Evolutionary conservation across 2,797 vertebrate genomes (phyloP).

Genomic region (Dendrocincla tyrannina): DNA sequence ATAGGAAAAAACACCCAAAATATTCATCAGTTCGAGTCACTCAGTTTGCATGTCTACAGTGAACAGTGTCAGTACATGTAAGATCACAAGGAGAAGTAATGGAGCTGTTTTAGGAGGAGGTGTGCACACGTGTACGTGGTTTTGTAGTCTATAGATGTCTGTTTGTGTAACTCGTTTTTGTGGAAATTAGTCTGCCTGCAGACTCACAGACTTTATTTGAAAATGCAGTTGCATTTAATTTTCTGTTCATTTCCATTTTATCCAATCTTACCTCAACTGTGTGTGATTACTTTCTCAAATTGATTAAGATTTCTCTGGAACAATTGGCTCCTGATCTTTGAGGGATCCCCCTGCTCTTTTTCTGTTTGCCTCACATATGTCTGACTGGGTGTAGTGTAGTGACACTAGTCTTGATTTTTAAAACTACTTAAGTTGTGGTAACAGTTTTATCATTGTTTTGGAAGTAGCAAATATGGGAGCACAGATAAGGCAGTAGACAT

Average conservation of each 20-base stretch:
- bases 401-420: not conserved
- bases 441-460: not conserved
- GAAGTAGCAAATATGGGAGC: not conserved
- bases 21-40: not conserved
- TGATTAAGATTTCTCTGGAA: not conserved
- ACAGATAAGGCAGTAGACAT: not conserved
- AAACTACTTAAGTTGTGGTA: not conserved
- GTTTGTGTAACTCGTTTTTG: not conserved
- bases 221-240: not conserved
- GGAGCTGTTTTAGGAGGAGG: not conserved
- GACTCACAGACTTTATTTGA: not conserved
- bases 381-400: not conserved
- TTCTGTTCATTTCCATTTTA: not conserved
- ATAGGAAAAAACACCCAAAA: not conserved
- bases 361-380: not conserved
- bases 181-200: not conserved
- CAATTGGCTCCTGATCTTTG: not conserved
- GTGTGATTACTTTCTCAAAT: not conserved
- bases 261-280: not conserved
- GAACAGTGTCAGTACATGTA: not conserved
- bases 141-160: not conserved
- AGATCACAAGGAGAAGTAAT: not conserved
- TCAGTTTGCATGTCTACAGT: not conserved
- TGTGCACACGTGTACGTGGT: accelerated
- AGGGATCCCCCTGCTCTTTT: not conserved